A percentile compares a stretch with the other conserved stretches of the same genome.
Evolutionary conservation across 37 sponge, comb jelly and placozoan genomes (phyloP).

Genomic region (Diacarnus erythraeanus): DNA sequence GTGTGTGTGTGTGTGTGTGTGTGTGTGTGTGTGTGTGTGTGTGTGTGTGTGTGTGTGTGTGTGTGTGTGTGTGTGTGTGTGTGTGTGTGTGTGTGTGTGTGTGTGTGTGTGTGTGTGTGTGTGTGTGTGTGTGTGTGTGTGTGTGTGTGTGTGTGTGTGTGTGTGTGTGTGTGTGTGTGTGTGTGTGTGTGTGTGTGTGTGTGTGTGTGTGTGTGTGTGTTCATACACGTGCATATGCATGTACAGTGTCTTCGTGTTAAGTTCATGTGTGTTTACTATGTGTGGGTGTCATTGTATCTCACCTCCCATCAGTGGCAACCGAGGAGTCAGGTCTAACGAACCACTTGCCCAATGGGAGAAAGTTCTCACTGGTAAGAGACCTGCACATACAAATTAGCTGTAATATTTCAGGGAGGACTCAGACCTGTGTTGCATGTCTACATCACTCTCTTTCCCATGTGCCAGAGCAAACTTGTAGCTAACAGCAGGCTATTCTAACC

Average conservation of each 20-base stretch:
- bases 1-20: too few species aligned
- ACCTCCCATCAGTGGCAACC: constrained; percentile 68
- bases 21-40: too few species aligned
- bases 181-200: constrained; percentile 4
- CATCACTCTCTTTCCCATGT: too few species aligned
- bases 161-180: constrained; percentile 4
- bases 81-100: too few species aligned
- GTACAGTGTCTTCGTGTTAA: neutral
- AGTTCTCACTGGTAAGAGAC: constrained; percentile 66
- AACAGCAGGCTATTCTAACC: too few species aligned
- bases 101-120: too few species aligned
- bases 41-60: too few species aligned
- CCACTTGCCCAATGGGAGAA: constrained; percentile 79
- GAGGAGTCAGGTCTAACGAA: constrained; percentile 68
- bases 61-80: too few species aligned
- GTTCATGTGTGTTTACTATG: neutral
- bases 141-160: constrained; percentile 4
- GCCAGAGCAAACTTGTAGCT: too few species aligned
- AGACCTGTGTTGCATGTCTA: too few species aligned
- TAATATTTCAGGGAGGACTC: too few species aligned
- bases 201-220: neutral
- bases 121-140: too few species aligned
- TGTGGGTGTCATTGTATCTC: neutral
- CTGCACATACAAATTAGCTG: constrained; percentile 13
- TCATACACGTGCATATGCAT: neutral